phyloP scores from a whole-genome alignment of 2,113 vertebrate species.

The Psittacula cyanocephala region DNA sequence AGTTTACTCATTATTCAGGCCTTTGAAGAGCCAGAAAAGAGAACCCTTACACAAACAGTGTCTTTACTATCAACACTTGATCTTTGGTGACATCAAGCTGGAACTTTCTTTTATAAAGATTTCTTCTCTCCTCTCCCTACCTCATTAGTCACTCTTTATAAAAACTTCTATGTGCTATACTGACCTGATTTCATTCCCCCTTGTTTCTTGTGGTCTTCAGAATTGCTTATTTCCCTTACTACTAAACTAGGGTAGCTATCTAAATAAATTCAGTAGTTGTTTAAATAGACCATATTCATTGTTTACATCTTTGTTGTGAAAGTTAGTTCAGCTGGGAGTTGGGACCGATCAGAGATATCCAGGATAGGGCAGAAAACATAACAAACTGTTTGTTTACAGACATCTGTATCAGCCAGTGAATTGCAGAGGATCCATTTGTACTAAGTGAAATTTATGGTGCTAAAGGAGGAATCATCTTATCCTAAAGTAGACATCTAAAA shows the following conservation, averaged over 20 bases:
- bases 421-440: background rate
- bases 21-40: background rate
- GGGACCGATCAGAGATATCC: background rate
- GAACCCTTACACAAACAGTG: background rate
- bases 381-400: background rate
- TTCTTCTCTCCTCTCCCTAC: background rate
- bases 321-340: background rate
- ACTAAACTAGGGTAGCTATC: background rate
- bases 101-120: background rate
- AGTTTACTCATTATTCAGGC: background rate
- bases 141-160: background rate
- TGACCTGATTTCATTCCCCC: background rate
- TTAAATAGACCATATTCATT: background rate
- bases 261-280: background rate
- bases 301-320: background rate
- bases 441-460: background rate
- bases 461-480: background rate
- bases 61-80: background rate
- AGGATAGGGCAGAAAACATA: background rate
- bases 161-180: background rate
- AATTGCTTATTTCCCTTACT: background rate
- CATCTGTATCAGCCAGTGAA: background rate
- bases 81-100: background rate
- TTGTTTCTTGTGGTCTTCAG: background rate
- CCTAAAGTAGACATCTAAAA: background rate